Evolutionary conservation across 2,113 vertebrate species (phyloP).

Genomic region (Octodon degus): DNA sequence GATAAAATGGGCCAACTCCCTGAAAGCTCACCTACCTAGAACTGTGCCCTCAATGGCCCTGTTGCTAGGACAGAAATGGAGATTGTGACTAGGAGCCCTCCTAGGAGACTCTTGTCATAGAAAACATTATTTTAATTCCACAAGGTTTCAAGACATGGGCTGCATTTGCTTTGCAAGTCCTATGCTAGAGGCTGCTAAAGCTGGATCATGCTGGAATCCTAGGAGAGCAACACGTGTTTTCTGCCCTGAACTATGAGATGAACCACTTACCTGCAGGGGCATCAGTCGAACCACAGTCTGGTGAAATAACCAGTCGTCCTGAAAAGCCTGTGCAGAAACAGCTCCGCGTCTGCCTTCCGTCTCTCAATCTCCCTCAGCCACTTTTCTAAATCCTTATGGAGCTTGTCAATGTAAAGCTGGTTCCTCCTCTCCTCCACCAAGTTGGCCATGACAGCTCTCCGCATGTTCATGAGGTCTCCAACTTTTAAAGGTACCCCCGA

Average conservation of each 20-base stretch:
- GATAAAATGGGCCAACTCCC: too few species aligned
- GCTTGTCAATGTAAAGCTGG: constrained; percentile 53
- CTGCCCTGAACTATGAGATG: not conserved
- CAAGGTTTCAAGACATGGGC: not conserved
- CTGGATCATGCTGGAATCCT: not conserved
- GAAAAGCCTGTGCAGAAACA: constrained; percentile 44
- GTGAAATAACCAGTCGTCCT: constrained; percentile 66
- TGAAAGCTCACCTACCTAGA: too few species aligned
- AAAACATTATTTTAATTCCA: not conserved
- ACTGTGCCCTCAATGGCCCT: too few species aligned
- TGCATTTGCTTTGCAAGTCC: not conserved
- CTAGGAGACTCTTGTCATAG: too few species aligned
- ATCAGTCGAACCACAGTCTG: not conserved
- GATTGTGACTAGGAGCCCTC: too few species aligned
- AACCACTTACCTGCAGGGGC: not conserved
- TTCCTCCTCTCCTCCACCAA: constrained; percentile 66
- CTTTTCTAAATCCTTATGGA: constrained; percentile 43
- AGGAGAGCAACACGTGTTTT: not conserved
- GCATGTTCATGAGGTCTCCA: not conserved
- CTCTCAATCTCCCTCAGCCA: constrained; percentile 61
- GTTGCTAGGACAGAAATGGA: too few species aligned
- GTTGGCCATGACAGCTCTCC: constrained; percentile 58
- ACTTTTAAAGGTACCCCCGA: too few species aligned
- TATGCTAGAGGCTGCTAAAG: not conserved
- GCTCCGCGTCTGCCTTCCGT: constrained; percentile 40